Evolutionary conservation across 2,888 invertebrate genomes (phyloP), one percentile per base, ranked within the genome.

Genomic region (Molorchus minor): DNA sequence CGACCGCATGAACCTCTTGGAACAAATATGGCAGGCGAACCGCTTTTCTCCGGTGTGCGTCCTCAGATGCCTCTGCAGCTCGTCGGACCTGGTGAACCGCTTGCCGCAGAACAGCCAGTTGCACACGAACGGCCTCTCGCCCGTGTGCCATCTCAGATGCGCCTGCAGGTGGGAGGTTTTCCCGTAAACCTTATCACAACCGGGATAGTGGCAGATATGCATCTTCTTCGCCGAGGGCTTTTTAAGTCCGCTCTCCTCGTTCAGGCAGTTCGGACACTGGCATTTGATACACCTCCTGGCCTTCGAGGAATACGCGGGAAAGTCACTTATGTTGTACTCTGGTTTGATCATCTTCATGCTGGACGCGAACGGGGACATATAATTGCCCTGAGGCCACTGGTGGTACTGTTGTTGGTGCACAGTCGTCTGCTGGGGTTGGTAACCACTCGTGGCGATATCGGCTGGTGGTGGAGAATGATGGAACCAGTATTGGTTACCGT

Each of bases 11-110:
- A 96, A 96, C 45, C 92, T 85, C 78, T 96, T 97, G 33, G 88
- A 86, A 79, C 96, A 96, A n/a, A 89, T 85, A 38, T 88, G 87
- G 75, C 96, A 96, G 1, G 89, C 87, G 77, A 95, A 96, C 29
- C 94, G 84, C 70, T 95, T 94, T 77, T 96, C 95, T 0, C 93
- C 93, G 0, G 95, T 92, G 75, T 96, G 96, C 0, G 94, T 96
- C 21, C 96, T 84, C 13, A 92, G 82, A 75, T 96, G 96, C 38
- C 96, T 86, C 77, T 94, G 94, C 25, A 96, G 82, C 76, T 96
- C 96, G 76, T 96, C 96, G 29, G 94, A 94, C 49, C 96, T 86
- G 1, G 96, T 96, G 81, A 96, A 96, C 2, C 92, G 84, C 77
- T 96, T 96, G 3, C 93, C 93, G 77, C 96, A 96, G 72, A 92